Conservation (phyloP, 2,888 invertebrate genomes). For the Phorcus lineatus region DNA sequence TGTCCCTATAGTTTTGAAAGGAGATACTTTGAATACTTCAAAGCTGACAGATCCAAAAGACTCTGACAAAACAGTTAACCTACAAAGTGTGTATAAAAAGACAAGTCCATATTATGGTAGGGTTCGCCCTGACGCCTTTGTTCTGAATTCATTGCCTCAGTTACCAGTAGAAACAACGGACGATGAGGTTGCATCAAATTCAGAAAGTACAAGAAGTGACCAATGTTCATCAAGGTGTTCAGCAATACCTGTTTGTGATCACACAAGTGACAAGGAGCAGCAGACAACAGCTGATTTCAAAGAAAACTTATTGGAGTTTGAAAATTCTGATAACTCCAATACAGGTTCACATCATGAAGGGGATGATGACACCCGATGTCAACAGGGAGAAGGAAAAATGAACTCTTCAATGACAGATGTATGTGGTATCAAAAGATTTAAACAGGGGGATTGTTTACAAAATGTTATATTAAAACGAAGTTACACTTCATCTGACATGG, state of each 20-base stretch:
- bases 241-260: neutral
- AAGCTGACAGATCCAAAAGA: no score
- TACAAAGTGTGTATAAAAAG: no score
- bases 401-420: neutral
- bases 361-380: neutral
- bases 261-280: neutral
- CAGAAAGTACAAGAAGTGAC: no score
- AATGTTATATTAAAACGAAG: conserved; percentile 29
- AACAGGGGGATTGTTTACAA: conserved; percentile 34
- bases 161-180: no score
- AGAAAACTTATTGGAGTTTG: neutral
- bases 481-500: conserved; percentile 23
- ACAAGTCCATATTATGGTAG: neutral
- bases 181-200: no score
- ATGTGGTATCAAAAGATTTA: conserved; percentile 11
- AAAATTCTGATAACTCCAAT: no score
- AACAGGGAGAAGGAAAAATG: neutral
- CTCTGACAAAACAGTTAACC: no score
- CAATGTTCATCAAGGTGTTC: no score
- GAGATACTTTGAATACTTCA: no score
- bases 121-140: neutral
- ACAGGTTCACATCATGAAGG: no score
- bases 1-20: no score
- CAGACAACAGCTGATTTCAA: neutral
- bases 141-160: neutral